Percentiles rank a stretch among this genome's conserved stretches.
Evolutionary conservation across 1,140 invertebrate genomes (phyloP).

Genomic region (Bombus affinis): DNA sequence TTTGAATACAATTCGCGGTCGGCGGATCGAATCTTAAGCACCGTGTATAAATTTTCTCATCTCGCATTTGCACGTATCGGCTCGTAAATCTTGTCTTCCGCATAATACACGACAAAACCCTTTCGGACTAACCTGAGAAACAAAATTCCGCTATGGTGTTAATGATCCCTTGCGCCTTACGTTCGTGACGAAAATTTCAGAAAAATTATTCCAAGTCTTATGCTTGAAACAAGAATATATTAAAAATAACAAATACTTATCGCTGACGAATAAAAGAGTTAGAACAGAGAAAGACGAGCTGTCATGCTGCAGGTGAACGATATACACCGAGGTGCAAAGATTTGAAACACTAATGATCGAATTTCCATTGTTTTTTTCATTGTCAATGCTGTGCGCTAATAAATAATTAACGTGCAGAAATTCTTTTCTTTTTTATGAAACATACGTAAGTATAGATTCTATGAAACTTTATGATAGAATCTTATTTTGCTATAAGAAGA

Average conservation of each 20-base stretch:
- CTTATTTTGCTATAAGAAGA: background rate
- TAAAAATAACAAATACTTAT: too few relatives aligned
- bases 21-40: constrained; percentile 1
- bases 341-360: background rate
- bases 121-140: background rate
- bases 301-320: too few relatives aligned
- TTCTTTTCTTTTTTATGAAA: background rate
- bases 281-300: too few relatives aligned
- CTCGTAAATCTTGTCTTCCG: constrained; percentile 25
- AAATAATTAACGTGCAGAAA: background rate
- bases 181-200: background rate
- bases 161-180: background rate
- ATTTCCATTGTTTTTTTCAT: background rate
- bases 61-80: background rate
- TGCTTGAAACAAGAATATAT: background rate
- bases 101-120: constrained; percentile 1
- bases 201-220: background rate
- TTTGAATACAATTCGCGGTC: constrained; percentile 29
- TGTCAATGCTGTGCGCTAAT: background rate
- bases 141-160: constrained; percentile 5
- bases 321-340: background rate
- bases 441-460: background rate
- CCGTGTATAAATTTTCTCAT: constrained; percentile 18
- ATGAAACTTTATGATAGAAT: background rate
- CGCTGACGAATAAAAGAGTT: too few relatives aligned